Conservation (phyloP, 2,113 vertebrate species). For the Sisor rabdophorus region DNA sequence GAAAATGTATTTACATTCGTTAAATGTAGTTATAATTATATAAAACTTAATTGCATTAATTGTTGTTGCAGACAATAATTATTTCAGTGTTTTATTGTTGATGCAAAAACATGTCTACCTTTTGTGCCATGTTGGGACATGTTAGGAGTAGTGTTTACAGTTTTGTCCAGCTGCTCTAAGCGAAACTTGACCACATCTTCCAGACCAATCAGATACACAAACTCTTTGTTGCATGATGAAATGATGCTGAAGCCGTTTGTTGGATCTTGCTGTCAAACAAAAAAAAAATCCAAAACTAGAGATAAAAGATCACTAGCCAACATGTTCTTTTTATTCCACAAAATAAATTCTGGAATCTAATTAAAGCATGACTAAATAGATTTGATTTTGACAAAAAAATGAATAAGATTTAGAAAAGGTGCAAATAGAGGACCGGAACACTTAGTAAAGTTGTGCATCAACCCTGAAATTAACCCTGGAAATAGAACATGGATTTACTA, state of each 20-base stretch:
- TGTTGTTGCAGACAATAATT: too few species aligned
- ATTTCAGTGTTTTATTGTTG: too few species aligned
- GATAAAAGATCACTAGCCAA: not conserved
- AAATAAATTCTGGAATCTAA: too few species aligned
- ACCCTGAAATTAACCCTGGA: not conserved
- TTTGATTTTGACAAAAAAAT: not conserved
- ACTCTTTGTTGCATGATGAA: constrained; percentile 15
- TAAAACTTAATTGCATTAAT: too few species aligned
- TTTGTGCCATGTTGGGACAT: not conserved
- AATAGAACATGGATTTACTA: not conserved
- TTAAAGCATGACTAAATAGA: too few species aligned
- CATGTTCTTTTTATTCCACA: too few species aligned
- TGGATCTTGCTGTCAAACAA: constrained; percentile 5
- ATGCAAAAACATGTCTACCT: not conserved
- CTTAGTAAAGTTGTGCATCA: not conserved
- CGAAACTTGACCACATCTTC: constrained; percentile 29
- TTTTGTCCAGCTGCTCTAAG: not conserved
- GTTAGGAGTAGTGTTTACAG: not conserved
- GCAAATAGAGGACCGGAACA: not conserved
- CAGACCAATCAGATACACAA: constrained; percentile 24
- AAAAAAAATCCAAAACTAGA: not conserved
- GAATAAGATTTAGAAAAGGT: not conserved
- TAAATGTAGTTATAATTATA: too few species aligned
- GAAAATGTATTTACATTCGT: too few species aligned
- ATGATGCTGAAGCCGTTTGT: constrained; percentile 15